Conservation (phyloP, 1,140 invertebrate genomes). For the Spodoptera litura region DNA sequence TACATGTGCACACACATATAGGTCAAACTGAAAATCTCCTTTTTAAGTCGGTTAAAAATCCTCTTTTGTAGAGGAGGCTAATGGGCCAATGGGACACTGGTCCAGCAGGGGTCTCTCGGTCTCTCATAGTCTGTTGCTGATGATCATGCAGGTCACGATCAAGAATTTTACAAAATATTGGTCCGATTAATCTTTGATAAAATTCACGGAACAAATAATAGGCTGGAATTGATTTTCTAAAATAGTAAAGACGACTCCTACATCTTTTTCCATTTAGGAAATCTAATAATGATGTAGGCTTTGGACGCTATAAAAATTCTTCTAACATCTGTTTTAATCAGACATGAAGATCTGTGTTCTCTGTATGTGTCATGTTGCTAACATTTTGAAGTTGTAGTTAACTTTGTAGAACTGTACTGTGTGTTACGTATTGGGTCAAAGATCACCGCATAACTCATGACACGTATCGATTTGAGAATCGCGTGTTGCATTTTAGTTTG, state of each 20-base stretch:
- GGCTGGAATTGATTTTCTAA: no score
- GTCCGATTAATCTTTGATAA: neutral
- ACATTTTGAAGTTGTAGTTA: slow-evolving; percentile 15
- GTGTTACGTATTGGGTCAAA: slow-evolving; percentile 24
- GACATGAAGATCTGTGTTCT: slow-evolving; percentile 10
- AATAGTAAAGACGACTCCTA: no score
- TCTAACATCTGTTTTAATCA: slow-evolving; percentile 1
- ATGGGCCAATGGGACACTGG: no score
- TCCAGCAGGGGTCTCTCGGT: no score
- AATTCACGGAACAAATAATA: no score
- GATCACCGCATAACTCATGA: slow-evolving; percentile 20
- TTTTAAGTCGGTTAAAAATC: no score
- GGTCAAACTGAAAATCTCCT: no score
- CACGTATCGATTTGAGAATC: slow-evolving; percentile 15
- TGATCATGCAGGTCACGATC: no score
- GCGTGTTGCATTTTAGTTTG: slow-evolving; percentile 4
- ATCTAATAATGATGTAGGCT: slow-evolving; percentile 4
- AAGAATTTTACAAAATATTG: no score
- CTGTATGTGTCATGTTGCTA: neutral
- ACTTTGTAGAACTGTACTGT: slow-evolving; percentile 12
- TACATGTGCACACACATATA: no score
- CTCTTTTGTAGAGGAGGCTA: no score
- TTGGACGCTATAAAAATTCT: neutral
- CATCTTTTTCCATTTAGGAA: neutral
- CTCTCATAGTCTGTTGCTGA: no score